Conservation (phyloP, 2,888 invertebrate genomes). For the Agriopis leucophaearia region DNA sequence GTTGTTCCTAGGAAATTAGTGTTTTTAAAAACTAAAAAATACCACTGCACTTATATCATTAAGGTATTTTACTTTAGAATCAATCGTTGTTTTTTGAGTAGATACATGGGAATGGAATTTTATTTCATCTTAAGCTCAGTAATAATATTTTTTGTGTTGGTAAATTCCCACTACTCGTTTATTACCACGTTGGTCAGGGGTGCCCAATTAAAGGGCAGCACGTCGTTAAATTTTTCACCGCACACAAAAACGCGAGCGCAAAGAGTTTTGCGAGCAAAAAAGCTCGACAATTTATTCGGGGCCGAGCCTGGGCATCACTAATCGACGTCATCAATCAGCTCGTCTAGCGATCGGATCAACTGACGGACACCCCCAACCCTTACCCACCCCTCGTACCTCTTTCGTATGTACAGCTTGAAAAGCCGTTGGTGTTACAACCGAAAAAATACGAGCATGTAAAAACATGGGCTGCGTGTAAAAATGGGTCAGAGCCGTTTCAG, state of each 20-base stretch:
- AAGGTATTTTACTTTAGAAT: too few relatives aligned
- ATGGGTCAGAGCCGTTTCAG: conserved; percentile 20
- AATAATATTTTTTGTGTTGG: conserved; percentile 11
- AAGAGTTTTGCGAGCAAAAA: conserved; percentile 77
- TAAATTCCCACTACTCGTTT: conserved; percentile 33
- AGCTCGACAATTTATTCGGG: conserved; percentile 83
- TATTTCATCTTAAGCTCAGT: neutral
- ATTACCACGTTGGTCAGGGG: conserved; percentile 28
- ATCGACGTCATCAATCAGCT: conserved; percentile 86
- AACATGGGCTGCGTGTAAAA: conserved; percentile 17
- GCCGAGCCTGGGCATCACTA: conserved; percentile 82
- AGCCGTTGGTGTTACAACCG: conserved; percentile 11
- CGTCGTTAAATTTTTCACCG: conserved; percentile 49
- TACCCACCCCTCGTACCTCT: conserved; percentile 50
- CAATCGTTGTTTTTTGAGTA: too few relatives aligned
- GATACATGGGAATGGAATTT: too few relatives aligned
- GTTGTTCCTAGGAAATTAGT: neutral
- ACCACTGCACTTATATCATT: too few relatives aligned
- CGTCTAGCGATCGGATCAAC: conserved; percentile 80
- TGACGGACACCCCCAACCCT: conserved; percentile 68
- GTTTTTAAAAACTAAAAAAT: neutral
- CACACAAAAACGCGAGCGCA: conserved; percentile 64
- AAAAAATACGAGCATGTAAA: conserved; percentile 30
- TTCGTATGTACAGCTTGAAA: conserved; percentile 38
- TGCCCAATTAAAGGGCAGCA: conserved; percentile 46